Evolutionary conservation across 2,113 vertebrate genomes (phyloP).

Genomic region (Microcebus tavaratra): DNA sequence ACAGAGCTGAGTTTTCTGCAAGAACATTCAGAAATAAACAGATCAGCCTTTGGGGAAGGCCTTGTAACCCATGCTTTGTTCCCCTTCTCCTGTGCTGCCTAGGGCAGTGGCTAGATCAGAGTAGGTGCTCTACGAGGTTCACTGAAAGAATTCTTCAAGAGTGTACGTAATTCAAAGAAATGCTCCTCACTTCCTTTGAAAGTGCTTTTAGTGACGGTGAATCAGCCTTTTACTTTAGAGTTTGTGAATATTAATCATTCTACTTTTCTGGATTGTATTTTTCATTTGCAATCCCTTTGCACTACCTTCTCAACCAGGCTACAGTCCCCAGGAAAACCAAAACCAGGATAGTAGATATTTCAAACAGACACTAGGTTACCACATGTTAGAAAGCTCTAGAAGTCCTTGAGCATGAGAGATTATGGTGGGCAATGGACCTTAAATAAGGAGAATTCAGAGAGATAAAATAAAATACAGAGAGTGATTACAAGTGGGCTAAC

Average conservation of each 20-base stretch:
- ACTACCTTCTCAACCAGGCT: background rate
- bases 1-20: background rate
- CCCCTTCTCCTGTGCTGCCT: background rate
- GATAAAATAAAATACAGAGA: background rate
- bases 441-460: background rate
- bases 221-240: background rate
- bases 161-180: background rate
- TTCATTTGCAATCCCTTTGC: background rate
- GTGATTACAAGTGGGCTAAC: background rate
- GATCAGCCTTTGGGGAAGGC: background rate
- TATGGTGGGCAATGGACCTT: background rate
- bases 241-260: background rate
- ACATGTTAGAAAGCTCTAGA: background rate
- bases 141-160: background rate
- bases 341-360: background rate
- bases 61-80: background rate
- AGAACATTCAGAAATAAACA: constrained; percentile 19
- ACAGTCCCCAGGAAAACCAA: background rate
- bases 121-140: accelerated
- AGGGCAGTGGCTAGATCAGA: background rate
- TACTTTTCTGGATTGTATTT: background rate
- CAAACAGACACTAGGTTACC: background rate
- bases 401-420: background rate
- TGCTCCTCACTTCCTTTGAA: background rate
- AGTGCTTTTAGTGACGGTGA: background rate